phyloP scores from a whole-genome alignment of 2,888 invertebrate genomes.

The Arenicola marina region DNA sequence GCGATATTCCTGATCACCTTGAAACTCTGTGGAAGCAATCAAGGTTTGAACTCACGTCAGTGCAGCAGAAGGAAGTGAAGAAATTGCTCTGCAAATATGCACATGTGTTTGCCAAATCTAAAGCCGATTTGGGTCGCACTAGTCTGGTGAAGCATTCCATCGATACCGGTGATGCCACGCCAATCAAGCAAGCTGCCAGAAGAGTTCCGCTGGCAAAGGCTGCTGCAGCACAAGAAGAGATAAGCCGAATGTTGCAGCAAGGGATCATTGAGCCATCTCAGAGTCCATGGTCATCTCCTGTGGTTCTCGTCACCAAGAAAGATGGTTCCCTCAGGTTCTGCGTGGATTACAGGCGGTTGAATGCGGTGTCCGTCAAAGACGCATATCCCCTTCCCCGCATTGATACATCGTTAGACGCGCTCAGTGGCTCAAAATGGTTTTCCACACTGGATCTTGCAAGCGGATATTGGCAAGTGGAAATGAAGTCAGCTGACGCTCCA shows the following conservation, averaged over 20 bases:
- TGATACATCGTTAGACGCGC: constrained; percentile 22
- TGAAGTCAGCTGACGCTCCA: background rate
- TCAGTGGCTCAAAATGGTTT: constrained; percentile 32
- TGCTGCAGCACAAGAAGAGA: background rate
- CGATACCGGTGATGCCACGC: constrained; percentile 5
- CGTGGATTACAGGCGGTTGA: constrained; percentile 19
- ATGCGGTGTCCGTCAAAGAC: constrained; percentile 22
- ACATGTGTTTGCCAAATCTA: background rate
- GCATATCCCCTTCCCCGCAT: constrained; percentile 26
- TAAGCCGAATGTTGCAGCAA: background rate
- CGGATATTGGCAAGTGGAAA: constrained; percentile 38
- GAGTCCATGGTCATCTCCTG: constrained; percentile 8
- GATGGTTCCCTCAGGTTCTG: constrained; percentile 16
- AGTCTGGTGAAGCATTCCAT: background rate
- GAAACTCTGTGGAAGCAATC: too few relatives aligned
- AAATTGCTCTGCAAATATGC: background rate
- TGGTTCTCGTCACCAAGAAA: constrained; percentile 21
- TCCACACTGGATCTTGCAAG: constrained; percentile 26
- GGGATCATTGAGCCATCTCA: constrained; percentile 9
- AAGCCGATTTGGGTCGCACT: constrained; percentile 3
- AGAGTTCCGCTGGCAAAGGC: background rate
- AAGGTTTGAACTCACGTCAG: too few relatives aligned
- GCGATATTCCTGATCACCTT: background rate
- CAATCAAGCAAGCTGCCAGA: background rate
- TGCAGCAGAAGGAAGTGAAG: background rate